Conservation (phyloP, 2,797 vertebrate species). For the Rhinophrynus dorsalis region DNA sequence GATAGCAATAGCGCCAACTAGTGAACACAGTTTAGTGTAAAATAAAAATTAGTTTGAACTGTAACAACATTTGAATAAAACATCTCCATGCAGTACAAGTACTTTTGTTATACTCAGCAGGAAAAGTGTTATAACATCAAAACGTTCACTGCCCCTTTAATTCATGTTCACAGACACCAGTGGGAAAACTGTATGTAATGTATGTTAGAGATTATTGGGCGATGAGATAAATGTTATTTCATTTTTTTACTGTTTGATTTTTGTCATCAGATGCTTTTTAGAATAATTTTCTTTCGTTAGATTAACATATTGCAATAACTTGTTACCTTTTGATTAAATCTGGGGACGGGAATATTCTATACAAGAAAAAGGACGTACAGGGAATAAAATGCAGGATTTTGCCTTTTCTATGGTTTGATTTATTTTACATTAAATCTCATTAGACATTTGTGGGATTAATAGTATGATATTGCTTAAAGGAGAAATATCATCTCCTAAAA, state of each 20-base stretch:
- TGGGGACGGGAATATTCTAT: conserved; percentile 65
- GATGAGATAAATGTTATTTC: neutral
- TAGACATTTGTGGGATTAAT: neutral
- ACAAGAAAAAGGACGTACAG: conserved; percentile 59
- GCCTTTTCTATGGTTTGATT: conserved; percentile 41
- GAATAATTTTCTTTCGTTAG: conserved; percentile 56
- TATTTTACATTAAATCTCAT: conserved; percentile 18
- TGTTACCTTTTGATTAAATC: conserved; percentile 66
- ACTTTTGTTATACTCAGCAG: too few relatives aligned
- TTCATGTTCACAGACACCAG: neutral
- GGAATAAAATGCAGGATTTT: conserved; percentile 67
- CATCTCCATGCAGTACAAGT: too few relatives aligned
- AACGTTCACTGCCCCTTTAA: too few relatives aligned
- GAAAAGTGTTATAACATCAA: too few relatives aligned
- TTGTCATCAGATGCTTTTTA: conserved; percentile 64
- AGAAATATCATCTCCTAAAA: too few relatives aligned
- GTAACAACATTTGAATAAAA: too few relatives aligned
- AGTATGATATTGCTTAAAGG: too few relatives aligned
- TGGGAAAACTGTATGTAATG: neutral
- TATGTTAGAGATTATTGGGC: neutral
- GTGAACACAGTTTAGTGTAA: too few relatives aligned
- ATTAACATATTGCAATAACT: conserved; percentile 67
- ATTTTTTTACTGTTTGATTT: conserved; percentile 42
- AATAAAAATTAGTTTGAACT: too few relatives aligned
- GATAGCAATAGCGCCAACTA: too few relatives aligned